Conservation (phyloP, 2,113 vertebrate genomes). For the Tragelaphus scriptus region DNA sequence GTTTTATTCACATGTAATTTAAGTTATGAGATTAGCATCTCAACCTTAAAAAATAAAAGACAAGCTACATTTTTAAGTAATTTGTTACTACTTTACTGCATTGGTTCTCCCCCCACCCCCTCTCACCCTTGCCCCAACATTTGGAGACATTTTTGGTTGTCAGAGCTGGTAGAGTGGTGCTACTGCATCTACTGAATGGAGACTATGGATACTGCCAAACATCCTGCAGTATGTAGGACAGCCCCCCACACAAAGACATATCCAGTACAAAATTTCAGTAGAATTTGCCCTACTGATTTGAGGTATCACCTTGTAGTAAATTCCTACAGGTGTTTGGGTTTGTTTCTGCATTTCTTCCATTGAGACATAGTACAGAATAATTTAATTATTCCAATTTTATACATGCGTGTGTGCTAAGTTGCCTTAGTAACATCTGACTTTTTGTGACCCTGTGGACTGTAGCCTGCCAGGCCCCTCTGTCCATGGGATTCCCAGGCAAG, state of each 20-base stretch:
- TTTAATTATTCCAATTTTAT: background rate
- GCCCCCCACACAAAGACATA: background rate
- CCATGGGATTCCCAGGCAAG: background rate
- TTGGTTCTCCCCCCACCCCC: background rate
- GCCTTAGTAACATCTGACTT: background rate
- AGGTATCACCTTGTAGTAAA: background rate
- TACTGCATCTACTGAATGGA: background rate
- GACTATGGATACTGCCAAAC: background rate
- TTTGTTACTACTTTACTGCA: background rate
- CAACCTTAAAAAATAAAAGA: background rate
- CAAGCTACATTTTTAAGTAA: background rate
- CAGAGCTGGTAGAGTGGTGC: background rate
- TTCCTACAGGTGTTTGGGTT: background rate
- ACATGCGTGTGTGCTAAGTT: background rate
- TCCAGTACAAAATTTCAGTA: background rate
- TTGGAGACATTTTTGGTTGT: background rate
- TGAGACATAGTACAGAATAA: background rate
- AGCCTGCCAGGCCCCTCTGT: background rate
- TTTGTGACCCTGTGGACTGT: background rate
- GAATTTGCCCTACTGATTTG: background rate
- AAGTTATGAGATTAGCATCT: background rate
- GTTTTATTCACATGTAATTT: background rate
- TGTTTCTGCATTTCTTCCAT: background rate
- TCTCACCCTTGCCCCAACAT: fast-evolving
- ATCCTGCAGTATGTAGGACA: background rate